phyloP scores from a whole-genome alignment of 2,888 invertebrate species.

The Lumbricus terrestris region DNA sequence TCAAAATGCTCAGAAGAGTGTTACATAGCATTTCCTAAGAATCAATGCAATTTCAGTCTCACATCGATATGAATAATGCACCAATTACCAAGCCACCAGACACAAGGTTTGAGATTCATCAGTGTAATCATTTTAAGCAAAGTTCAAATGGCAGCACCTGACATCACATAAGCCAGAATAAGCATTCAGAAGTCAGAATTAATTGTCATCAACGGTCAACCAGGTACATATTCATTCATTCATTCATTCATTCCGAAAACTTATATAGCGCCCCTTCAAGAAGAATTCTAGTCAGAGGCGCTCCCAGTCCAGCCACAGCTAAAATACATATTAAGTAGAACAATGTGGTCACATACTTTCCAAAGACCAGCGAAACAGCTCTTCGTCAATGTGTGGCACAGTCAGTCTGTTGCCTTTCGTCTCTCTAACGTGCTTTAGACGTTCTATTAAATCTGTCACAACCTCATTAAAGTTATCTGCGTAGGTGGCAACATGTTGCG shows the following conservation, averaged over 20 bases:
- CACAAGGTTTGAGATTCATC: no score
- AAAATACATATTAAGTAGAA: no score
- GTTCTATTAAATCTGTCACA: constrained; percentile 28
- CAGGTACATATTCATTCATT: not conserved
- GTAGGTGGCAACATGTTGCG: constrained; percentile 24
- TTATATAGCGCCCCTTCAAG: no score
- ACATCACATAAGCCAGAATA: not conserved
- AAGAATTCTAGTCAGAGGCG: no score
- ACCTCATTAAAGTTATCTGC: constrained; percentile 29
- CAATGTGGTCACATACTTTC: constrained; percentile 29
- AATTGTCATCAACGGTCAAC: not conserved
- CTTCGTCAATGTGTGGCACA: constrained; percentile 27
- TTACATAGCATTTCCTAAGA: no score
- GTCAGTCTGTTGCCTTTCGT: constrained; percentile 15
- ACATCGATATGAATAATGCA: no score
- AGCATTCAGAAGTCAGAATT: not conserved
- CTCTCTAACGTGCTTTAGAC: not conserved
- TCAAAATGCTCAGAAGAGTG: no score
- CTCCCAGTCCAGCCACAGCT: no score
- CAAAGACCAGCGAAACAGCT: constrained; percentile 32
- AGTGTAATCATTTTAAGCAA: not conserved
- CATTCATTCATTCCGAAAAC: no score
- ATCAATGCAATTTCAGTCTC: no score
- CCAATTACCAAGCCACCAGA: no score
- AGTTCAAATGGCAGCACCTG: not conserved